These are phyloP conservation scores for western clawed frog (Xenopus tropicalis) DNA, from an alignment of 2,113 vertebrate species.

Conservation along the genomic window DNA sequence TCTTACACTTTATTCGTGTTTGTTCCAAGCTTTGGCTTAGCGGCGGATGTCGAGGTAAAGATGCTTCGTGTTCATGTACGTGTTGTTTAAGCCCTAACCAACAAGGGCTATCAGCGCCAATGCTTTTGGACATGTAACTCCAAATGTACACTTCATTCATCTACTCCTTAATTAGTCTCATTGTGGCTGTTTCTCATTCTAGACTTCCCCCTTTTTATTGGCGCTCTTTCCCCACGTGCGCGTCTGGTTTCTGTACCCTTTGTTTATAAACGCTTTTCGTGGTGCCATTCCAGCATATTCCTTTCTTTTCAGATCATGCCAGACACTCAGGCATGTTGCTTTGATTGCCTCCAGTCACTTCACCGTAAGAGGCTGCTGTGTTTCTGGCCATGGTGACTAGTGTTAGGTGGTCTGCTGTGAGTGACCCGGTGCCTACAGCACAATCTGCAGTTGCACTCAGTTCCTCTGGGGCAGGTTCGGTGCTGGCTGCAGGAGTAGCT, in stretches of 20 bases:
- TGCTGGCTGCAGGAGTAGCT: slow-evolving; percentile 63
- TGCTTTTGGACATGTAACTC: too few species aligned
- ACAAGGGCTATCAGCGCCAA: too few species aligned
- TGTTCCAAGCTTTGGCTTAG: too few species aligned
- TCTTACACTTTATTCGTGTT: too few species aligned
- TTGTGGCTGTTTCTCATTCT: background rate
- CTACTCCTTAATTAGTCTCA: background rate
- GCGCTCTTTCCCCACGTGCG: background rate
- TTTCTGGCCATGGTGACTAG: background rate
- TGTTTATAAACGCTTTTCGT: background rate
- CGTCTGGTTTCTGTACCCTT: background rate
- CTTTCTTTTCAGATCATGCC: slow-evolving; percentile 30
- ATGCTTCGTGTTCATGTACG: too few species aligned
- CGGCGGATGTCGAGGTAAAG: too few species aligned
- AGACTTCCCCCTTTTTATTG: background rate
- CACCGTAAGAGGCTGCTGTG: background rate
- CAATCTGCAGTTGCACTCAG: slow-evolving; percentile 40
- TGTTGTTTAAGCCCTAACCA: too few species aligned
- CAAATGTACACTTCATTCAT: too few species aligned
- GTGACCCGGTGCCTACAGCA: slow-evolving; percentile 37
- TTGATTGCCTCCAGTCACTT: background rate
- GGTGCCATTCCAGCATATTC: background rate
- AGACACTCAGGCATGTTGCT: background rate
- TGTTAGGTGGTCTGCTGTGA: slow-evolving; percentile 8
- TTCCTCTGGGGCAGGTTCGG: slow-evolving; percentile 47